Base-by-base conservation (phyloP, 2,113 vertebrate species). In the Anguilla rostrata region DNA sequence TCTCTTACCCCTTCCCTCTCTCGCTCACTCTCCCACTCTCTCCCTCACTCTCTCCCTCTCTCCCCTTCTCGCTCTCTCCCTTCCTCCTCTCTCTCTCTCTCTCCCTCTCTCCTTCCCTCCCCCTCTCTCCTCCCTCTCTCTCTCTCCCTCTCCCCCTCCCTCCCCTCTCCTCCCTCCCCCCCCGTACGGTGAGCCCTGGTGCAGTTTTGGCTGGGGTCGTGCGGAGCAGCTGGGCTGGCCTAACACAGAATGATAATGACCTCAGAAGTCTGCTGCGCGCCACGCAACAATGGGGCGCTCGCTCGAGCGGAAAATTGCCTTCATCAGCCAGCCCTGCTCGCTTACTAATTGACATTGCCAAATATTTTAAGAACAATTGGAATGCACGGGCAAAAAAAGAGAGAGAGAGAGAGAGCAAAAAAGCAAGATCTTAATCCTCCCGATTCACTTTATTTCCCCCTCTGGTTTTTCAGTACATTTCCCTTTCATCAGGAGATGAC, bases 361-460 rank as follows among this genome's bases (percentile, higher is more conserved):
- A 99, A 99, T 99, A 99, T 99, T 99, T 99, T 99, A 99, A 99
- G 98, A 99, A 99, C 98, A 99, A 99, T 99, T 98, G 98, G 98
- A 99, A 99, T 99, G 98, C 97, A 96, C 94, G 96, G 95, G 95
- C 95, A 96, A 92, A 96, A 94, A 34, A 1, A 34, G 34, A 34
- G 34, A 34, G 34, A 34, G 34, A 34, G 34, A 34, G 34, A 34
- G 34, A 34, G 34, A 34, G 34, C 34, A 92, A 88, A 90, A 43
- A 93, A 26, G 18, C 18, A 96, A 98, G 98, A 99, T 98, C 97
- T 99, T 98, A 98, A 99, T 99, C 97, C 97, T 95, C 95, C 34
- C 93, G 96, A 97, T 94, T 97, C 97, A 95, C 96, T 95, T 94
- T 94, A 95, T 96, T 96, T 94, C 92, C 90, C 91, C 90, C 90